Evolutionary conservation across 2,113 vertebrate species (phyloP), one percentile per base, ranked within the genome.

Genomic region (Oreochromis aureus): DNA sequence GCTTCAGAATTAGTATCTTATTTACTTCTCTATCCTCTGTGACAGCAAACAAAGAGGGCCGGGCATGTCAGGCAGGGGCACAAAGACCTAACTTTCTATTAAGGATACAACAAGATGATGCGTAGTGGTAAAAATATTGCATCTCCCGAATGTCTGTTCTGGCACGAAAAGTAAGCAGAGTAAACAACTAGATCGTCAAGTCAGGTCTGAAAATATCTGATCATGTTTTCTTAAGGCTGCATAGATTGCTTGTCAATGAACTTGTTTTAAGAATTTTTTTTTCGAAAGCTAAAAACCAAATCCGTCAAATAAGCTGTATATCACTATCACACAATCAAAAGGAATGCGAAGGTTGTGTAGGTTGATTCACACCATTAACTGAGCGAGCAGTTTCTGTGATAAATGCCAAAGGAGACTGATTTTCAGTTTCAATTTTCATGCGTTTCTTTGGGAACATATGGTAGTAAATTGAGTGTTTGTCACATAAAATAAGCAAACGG

Each of bases 191-290:
- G 16, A 56, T 22, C 16, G 3, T 32, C 6, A 34, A 73, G 63
- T 22, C 34, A 32, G 32, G 46, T 59, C 8, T 66, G 61, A 71
- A 80, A 53, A 54, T 51, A 30, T 69, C 18, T 48, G 27, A 24
- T 34, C 6, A 3, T 48, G 41, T 30, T 48, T 83, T 56, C 16
- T 10, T 66, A 66, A 39, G 22, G 19, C 32, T 22, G 13, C 22
- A 7, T 15, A 10, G 30, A 39, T 58, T 6, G 13, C 8, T 59
- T 53, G 10, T 2, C 39, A 81, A 3, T 10, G 27, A 59, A 32
- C 58, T 10, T 59, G 8, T 59, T 59, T 59, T 10, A 10, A 59
- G 30, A 6, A 6, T 6, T 0, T 0, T 0, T 36, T 0, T 0
- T 59, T 5, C 5, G 24, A 24, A 84, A 55, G 18, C 19, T 12